Evolutionary conservation across 1,140 invertebrate species (phyloP).

Genomic region (Phocides pigmalion): DNA sequence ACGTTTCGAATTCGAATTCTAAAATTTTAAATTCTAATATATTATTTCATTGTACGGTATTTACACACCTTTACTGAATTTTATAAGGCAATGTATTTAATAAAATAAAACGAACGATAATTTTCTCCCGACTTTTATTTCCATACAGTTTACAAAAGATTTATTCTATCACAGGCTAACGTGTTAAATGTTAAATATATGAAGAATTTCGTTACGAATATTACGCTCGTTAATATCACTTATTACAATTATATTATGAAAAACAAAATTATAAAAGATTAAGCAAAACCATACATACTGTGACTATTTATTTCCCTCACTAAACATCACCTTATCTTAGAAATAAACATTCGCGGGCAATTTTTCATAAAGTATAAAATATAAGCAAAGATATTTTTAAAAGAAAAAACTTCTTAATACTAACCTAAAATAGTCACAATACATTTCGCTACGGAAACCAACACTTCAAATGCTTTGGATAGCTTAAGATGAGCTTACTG

Average conservation of each 20-base stretch:
- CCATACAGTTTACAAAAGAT: slow-evolving; percentile 45
- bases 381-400: neutral
- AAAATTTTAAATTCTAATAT: too few relatives aligned
- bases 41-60: too few relatives aligned
- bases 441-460: slow-evolving; percentile 49
- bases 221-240: too few relatives aligned
- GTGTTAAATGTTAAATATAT: slow-evolving; percentile 45
- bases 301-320: slow-evolving; percentile 38
- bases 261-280: neutral
- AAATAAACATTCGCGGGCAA: slow-evolving; percentile 9
- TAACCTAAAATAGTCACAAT: slow-evolving; percentile 49
- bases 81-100: neutral
- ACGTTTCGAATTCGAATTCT: too few relatives aligned
- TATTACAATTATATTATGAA: too few relatives aligned
- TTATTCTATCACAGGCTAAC: slow-evolving; percentile 72
- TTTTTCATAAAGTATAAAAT: slow-evolving; percentile 11
- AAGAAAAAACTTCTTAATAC: neutral
- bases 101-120: slow-evolving; percentile 44
- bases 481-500: slow-evolving; percentile 39
- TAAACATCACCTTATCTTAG: slow-evolving; percentile 4
- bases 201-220: neutral
- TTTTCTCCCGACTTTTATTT: slow-evolving; percentile 49
- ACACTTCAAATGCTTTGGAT: slow-evolving; percentile 58
- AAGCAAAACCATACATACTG: slow-evolving; percentile 30
- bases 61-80: too few relatives aligned